Evolutionary conservation across 2,888 invertebrate genomes (phyloP).

Genomic region (Ceraclea dissimilis): DNA sequence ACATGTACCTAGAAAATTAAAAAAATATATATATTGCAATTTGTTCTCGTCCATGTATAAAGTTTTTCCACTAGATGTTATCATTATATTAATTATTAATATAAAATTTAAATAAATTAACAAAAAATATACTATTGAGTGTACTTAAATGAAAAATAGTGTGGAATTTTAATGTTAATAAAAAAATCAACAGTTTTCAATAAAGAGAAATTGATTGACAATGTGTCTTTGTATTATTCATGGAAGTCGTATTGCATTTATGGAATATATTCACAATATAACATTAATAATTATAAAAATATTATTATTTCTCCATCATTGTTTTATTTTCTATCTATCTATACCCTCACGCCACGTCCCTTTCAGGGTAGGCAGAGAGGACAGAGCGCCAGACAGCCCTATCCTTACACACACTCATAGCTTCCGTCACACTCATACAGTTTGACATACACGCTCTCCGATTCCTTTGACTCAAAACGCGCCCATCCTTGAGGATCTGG

Average conservation of each 20-base stretch:
- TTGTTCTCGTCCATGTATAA: slow-evolving; percentile 21
- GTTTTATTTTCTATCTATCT: no score
- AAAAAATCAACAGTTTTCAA: slow-evolving; percentile 10
- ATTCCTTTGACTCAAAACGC: no score
- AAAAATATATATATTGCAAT: background rate
- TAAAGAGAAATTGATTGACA: slow-evolving; percentile 6
- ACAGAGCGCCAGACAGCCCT: no score
- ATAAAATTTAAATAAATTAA: slow-evolving; percentile 1
- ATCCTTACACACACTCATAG: no score
- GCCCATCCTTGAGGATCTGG: no score
- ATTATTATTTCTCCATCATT: slow-evolving; percentile 26
- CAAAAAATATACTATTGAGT: background rate
- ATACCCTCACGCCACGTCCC: no score
- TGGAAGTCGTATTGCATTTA: slow-evolving; percentile 25
- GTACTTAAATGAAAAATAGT: background rate
- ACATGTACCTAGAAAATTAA: no score
- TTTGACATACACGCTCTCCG: no score
- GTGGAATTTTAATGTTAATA: background rate
- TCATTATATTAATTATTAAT: slow-evolving; percentile 5
- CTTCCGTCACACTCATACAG: no score
- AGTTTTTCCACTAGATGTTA: slow-evolving; percentile 12
- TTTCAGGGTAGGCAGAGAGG: no score
- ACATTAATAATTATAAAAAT: slow-evolving; percentile 22
- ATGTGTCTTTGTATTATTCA: slow-evolving; percentile 23
- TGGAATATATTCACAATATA: slow-evolving; percentile 25